Conservation (phyloP, 2,113 vertebrate species). For the Semnornis frantzii region DNA sequence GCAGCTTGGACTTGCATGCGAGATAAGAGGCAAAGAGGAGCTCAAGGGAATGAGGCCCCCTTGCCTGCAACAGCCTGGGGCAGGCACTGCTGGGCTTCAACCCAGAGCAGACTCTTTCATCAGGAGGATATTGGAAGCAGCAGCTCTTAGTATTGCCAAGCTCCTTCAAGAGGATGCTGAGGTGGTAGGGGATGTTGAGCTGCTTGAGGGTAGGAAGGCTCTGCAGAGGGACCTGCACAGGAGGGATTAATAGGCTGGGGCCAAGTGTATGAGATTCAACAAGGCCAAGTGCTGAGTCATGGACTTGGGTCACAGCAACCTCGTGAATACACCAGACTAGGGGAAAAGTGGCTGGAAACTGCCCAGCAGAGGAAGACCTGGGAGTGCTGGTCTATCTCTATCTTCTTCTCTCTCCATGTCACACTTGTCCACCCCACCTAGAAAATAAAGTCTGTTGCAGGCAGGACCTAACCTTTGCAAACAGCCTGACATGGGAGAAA, state of each 20-base stretch:
- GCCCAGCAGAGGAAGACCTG: no score
- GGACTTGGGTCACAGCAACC: no score
- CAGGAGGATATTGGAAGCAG: accelerated
- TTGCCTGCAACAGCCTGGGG: neutral
- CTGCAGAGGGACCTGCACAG: no score
- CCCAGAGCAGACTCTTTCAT: neutral
- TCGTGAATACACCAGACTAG: no score
- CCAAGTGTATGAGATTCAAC: no score
- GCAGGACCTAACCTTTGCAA: neutral
- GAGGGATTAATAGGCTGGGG: no score
- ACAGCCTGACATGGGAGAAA: neutral
- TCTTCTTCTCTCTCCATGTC: neutral
- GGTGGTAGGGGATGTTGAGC: no score
- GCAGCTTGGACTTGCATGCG: neutral
- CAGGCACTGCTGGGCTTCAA: neutral
- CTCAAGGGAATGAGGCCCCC: neutral
- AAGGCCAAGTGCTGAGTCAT: no score
- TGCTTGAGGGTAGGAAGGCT: no score
- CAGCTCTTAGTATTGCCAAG: neutral
- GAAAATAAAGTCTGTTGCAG: neutral
- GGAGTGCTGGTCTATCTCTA: neutral
- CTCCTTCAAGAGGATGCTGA: neutral
- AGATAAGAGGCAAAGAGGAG: neutral
- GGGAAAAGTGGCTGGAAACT: no score
- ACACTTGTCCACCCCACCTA: neutral